Percentiles rank a stretch among this genome's conserved stretches.
These are phyloP conservation scores for Episyrphus balteatus DNA, from an alignment of 1,140 invertebrate species.

Conservation along the genomic window DNA sequence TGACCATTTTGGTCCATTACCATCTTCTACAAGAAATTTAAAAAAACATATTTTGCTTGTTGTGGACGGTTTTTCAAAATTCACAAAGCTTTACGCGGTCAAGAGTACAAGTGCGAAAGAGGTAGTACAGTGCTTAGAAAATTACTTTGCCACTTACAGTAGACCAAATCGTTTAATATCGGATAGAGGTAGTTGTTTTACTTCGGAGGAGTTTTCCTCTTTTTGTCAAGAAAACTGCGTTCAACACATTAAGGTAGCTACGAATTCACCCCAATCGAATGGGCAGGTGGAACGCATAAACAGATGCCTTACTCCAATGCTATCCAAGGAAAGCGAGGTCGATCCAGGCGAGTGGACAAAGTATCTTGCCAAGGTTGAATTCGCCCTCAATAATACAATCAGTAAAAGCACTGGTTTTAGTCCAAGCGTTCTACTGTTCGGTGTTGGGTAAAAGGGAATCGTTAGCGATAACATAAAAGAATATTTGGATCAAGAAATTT, in stretches of 20 bases:
- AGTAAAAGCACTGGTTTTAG: no score
- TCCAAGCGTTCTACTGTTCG: no score
- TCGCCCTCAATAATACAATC: no score
- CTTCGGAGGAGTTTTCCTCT: slow-evolving; percentile 3
- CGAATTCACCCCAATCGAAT: slow-evolving; percentile 9
- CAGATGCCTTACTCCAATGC: slow-evolving; percentile 7
- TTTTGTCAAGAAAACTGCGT: slow-evolving; percentile 7
- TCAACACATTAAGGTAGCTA: slow-evolving; percentile 8
- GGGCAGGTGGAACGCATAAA: slow-evolving; percentile 13
- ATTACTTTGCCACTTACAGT: slow-evolving; percentile 8
- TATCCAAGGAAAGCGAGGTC: slow-evolving; percentile 4
- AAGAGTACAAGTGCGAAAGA: slow-evolving; percentile 13
- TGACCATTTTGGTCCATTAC: slow-evolving; percentile 22
- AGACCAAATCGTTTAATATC: background rate
- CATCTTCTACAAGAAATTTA: slow-evolving; percentile 23
- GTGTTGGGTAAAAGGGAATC: no score
- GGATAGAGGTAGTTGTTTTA: slow-evolving; percentile 5
- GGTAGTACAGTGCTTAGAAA: slow-evolving; percentile 14
- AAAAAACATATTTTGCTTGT: no score
- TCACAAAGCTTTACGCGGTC: slow-evolving; percentile 3
- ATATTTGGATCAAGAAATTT: no score
- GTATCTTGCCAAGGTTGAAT: no score
- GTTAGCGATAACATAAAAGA: no score
- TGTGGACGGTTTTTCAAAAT: slow-evolving; percentile 25
- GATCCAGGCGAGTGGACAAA: no score